Percentiles rank a stretch among this genome's conserved stretches.
Evolutionary conservation across 2,797 vertebrate species (phyloP).

Genomic region (Cryptoblepharus egeriae): DNA sequence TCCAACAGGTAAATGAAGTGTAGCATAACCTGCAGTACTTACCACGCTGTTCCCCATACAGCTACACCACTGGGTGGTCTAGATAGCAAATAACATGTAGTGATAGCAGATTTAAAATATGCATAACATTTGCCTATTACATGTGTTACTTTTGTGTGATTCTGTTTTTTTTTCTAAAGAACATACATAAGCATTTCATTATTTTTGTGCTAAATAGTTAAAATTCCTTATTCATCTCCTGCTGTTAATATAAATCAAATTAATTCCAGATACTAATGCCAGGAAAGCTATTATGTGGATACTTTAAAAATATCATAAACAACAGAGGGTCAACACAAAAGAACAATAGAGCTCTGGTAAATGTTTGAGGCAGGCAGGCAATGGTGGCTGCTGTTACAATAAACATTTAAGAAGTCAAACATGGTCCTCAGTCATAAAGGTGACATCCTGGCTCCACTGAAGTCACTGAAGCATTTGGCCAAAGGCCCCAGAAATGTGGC

Average conservation of each 20-base stretch:
- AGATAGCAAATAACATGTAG: too few relatives aligned
- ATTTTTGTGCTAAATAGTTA: conserved; percentile 32
- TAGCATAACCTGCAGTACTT: too few relatives aligned
- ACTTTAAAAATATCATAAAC: conserved; percentile 57
- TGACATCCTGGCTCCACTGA: conserved; percentile 26
- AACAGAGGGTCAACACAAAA: conserved; percentile 64
- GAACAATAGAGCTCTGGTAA: conserved; percentile 65
- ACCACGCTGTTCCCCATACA: too few relatives aligned
- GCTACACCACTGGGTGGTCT: too few relatives aligned
- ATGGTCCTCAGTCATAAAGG: conserved; percentile 51
- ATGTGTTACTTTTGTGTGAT: too few relatives aligned
- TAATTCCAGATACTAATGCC: conserved; percentile 60
- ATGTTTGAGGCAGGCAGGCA: conserved; percentile 64
- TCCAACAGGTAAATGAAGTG: too few relatives aligned
- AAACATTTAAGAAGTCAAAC: conserved; percentile 59
- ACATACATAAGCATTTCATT: conserved; percentile 42
- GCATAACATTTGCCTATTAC: too few relatives aligned
- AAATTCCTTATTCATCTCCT: conserved; percentile 53
- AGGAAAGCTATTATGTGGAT: conserved; percentile 66
- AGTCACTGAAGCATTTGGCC: neutral
- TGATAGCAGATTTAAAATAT: too few relatives aligned
- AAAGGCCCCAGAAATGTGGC: neutral
- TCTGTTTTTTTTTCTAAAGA: too few relatives aligned
- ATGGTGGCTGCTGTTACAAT: conserved; percentile 61
- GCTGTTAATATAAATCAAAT: conserved; percentile 60